Base-by-base conservation (phyloP, 2,888 invertebrate species). In the Drosophila meridionalis region DNA sequence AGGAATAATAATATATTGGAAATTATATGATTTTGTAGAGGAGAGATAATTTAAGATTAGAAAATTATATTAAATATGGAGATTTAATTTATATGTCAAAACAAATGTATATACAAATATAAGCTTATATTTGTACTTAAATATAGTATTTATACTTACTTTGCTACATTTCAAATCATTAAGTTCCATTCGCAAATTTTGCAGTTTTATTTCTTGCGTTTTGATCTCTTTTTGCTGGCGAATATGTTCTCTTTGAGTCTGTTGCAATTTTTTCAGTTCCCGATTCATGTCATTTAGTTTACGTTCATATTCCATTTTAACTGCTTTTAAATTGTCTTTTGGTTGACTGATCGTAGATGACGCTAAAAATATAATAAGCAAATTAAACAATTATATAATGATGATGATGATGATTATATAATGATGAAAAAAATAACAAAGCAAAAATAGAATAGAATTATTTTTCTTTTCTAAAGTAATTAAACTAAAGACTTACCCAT, bases 241-340 rank as follows among this genome's bases (percentile, higher is more conserved):
- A 34, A 97, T 95, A 93, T 99, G 98, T 90, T 99, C 98, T 76
- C 96, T 96, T 92, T 98, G 97, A 4, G 98, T 97, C 0, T 96
- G 95, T 91, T 98, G 97, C 79, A 98, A 93, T 76, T 97, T 95
- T 90, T 96, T 96, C 91, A 98, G 93, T 92, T 99, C 98, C 66
- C 96, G 95, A 87, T 98, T 96, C 96, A 99, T 96, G 32, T 95
- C 95, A 14, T 94, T 94, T 60, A 99, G 94, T 87, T 97, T 97
- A 45, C 96, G 95, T 91, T 99, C 98, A 93, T 98, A 99, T 84
- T 99, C 98, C 36, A 97, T 97, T 78, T 96, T 96, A 59, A 98
- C 94, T 91, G 97, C 96, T 89, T 96, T 96, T 8, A 96, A 94
- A 90, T 96, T 96, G 74, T 96, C 96, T 55, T 84, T 92, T 4